These are phyloP conservation scores for Temnothorax curvispinosus DNA, from an alignment of 1,140 invertebrate species.

Conservation along the genomic window DNA sequence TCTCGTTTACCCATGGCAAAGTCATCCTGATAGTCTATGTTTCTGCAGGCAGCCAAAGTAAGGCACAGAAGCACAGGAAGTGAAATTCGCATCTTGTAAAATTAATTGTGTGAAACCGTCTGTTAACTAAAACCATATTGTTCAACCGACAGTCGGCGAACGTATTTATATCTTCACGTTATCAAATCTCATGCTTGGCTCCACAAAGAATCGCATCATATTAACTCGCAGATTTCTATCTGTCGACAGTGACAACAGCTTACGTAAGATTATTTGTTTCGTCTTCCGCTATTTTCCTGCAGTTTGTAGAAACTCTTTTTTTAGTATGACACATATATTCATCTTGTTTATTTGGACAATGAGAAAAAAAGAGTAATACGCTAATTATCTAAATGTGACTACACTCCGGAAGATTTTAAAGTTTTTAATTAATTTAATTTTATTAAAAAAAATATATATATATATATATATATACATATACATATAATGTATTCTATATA, in stretches of 20 bases:
- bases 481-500: no score
- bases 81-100: no score
- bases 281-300: neutral
- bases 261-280: slow-evolving; percentile 66
- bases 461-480: no score
- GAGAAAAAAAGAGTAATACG: neutral
- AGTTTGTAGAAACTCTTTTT: neutral
- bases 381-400: neutral
- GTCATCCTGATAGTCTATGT: slow-evolving; percentile 33
- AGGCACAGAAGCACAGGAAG: slow-evolving; percentile 62
- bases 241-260: slow-evolving; percentile 21
- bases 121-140: no score
- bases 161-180: no score
- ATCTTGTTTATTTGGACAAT: neutral
- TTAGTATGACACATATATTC: neutral
- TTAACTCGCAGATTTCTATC: slow-evolving; percentile 47
- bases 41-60: slow-evolving; percentile 30
- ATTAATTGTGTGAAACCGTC: no score
- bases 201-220: neutral
- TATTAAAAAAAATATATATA: neutral
- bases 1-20: slow-evolving; percentile 57
- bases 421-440: no score
- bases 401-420: neutral
- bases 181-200: slow-evolving; percentile 42
- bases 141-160: no score